phyloP scores from a whole-genome alignment of 1,140 invertebrate species.

The Trypoxylus dichotomus region DNA sequence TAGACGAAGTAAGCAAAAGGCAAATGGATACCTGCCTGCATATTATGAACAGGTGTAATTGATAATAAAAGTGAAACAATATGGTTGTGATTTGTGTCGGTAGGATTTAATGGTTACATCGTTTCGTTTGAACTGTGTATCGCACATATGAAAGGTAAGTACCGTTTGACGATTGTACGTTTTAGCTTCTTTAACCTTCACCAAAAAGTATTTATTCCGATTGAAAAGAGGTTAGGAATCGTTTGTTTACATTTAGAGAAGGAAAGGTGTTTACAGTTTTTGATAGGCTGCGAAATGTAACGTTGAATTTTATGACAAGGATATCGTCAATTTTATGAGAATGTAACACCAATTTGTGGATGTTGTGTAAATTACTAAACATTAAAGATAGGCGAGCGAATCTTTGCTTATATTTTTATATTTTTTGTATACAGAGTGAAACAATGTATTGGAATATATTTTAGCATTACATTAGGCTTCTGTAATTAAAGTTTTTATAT shows the following conservation, averaged over 20 bases:
- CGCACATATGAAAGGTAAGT: conserved; percentile 10
- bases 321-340: background rate
- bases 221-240: conserved; percentile 6
- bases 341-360: background rate
- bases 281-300: background rate
- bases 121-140: background rate
- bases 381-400: background rate
- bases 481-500: too few species aligned
- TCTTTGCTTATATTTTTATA: background rate
- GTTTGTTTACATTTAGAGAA: background rate
- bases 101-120: background rate
- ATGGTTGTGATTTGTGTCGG: conserved; percentile 4
- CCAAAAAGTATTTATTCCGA: background rate
- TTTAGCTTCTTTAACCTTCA: background rate
- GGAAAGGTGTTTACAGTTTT: background rate
- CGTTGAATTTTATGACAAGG: background rate
- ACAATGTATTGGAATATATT: background rate
- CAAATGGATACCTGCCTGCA: conserved; percentile 14
- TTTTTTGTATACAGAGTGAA: background rate
- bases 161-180: background rate
- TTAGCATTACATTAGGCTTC: too few species aligned
- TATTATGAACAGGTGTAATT: conserved; percentile 15
- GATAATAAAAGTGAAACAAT: conserved; percentile 12
- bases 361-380: background rate
- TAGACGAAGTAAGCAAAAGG: background rate